Evolutionary conservation across 1,140 invertebrate species (phyloP), one percentile per base, ranked within the genome.

Genomic region (Camponotus pennsylvanicus): DNA sequence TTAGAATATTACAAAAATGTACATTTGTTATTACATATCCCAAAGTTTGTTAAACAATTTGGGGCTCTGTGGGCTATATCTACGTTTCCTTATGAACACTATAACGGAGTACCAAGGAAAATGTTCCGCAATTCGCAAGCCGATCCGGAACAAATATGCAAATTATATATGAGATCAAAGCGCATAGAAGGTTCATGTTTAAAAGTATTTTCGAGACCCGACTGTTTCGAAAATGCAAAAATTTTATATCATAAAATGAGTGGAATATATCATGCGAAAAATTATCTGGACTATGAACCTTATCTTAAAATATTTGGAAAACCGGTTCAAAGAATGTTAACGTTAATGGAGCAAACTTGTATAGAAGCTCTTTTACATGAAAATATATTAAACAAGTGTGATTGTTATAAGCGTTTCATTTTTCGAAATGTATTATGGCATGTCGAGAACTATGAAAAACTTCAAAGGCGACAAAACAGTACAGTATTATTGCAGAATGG

Each of bases 31-130:
- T 34, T 42, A 75, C 67, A 84, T 40, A 78, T 59, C 21, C 37
- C 59, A 18, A 3, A 85, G 21, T 34, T 27, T 75, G 71, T 75
- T 59, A 75, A 61, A 59, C 27, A 55, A 6, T 75, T 59, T 9
- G 52, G 42, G 32, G 76, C 78, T 88, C 71, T 89, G 8, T 42
- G 67, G 86, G 82, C 63, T 45, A 77, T 92, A 92, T 91, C 93
- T 59, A 61, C 67, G 3, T 61, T 85, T 18, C 0, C 42, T n/a
- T 87, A 75, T 55, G 64, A 59, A 71, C 42, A 70, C 21, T 70
- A 45, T 70, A 70, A 70, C 15, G 42, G 67, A 45, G 42, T 70
- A 49, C 21, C 32, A 49, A 45, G 40, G 8, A 45, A 70, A 70
- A 70, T 70, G 21, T 70, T 70, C 5, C 37, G 21, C 2, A 70